Evolutionary conservation across 2,113 vertebrate genomes (phyloP).

Genomic region (Entosphenus tridentatus): DNA sequence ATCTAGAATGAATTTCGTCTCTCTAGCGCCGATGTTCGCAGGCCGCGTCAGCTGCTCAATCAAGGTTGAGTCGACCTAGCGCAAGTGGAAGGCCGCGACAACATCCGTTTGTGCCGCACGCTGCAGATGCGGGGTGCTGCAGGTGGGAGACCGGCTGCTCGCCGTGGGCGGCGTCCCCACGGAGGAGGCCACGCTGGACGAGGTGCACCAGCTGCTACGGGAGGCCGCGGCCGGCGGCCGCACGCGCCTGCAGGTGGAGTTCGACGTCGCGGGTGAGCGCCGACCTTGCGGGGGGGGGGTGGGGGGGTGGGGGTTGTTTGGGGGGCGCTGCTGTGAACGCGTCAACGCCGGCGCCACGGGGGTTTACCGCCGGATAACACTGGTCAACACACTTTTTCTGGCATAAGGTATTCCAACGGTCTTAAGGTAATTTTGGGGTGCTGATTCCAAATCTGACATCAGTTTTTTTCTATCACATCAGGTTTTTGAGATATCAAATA

Average conservation of each 20-base stretch:
- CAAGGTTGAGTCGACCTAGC: not conserved
- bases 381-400: too few species aligned
- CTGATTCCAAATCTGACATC: too few species aligned
- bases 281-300: too few species aligned
- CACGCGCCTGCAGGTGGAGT: conserved; percentile 63
- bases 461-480: too few species aligned
- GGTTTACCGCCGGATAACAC: too few species aligned
- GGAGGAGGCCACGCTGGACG: conserved; percentile 78
- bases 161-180: conserved; percentile 71
- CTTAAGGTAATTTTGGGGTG: too few species aligned
- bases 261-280: conserved; percentile 59
- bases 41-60: not conserved
- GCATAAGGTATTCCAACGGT: too few species aligned
- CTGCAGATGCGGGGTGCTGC: conserved; percentile 61
- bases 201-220: conserved; percentile 77
- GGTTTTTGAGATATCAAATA: too few species aligned
- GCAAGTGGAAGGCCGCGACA: not conserved
- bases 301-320: too few species aligned
- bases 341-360: too few species aligned
- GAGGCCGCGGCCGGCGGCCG: conserved; percentile 63
- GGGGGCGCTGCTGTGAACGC: too few species aligned
- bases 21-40: not conserved
- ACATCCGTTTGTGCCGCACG: not conserved
- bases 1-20: not conserved
- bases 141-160: conserved; percentile 69